Conservation (phyloP, 2,888 invertebrate species). For the Linyphia triangularis region DNA sequence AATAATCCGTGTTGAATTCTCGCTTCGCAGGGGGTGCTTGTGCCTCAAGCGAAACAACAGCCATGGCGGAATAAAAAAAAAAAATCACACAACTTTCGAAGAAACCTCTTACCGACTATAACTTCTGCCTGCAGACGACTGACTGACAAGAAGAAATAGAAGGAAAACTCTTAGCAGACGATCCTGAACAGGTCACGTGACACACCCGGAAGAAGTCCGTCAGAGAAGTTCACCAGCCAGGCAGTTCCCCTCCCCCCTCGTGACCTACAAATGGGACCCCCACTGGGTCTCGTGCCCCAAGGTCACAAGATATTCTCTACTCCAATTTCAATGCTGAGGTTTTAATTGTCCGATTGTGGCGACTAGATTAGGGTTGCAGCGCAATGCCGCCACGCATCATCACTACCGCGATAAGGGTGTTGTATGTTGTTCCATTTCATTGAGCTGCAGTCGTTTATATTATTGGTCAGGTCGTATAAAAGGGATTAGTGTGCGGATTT, state of each 20-base stretch:
- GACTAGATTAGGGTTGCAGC: neutral
- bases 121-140: neutral
- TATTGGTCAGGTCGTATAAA: neutral
- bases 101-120: neutral
- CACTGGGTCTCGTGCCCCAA: neutral
- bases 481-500: neutral
- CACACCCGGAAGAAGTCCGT: conserved; percentile 53
- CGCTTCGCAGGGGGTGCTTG: conserved; percentile 13
- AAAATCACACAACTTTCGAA: neutral
- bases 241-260: neutral
- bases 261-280: conserved; percentile 18
- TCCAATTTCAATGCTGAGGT: neutral
- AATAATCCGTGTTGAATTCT: conserved; percentile 44
- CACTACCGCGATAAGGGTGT: neutral
- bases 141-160: neutral
- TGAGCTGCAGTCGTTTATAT: neutral
- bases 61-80: neutral
- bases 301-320: neutral
- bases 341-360: neutral
- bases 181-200: conserved; percentile 28
- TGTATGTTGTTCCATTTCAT: neutral
- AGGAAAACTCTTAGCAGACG: neutral
- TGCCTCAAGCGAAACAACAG: conserved; percentile 17
- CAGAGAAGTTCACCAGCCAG: neutral
- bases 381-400: neutral